Base-by-base conservation (phyloP, 2,113 vertebrate genomes). In the Stercorarius parasiticus region DNA sequence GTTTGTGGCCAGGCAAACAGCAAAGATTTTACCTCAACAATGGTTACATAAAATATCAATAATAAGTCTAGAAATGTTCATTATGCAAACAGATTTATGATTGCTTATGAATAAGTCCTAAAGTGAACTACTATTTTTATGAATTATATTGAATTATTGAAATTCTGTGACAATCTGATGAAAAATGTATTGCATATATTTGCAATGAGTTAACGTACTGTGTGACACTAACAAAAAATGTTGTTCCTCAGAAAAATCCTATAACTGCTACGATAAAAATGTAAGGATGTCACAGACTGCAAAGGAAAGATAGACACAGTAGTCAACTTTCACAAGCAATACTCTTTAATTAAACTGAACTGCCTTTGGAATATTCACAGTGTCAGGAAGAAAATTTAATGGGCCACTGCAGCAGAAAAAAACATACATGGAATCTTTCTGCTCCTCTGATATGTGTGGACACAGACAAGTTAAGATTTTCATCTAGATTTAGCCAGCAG, bases 141-240 rank as follows among this genome's bases (percentile, higher is more conserved):
- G 55, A 88, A 74, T 83, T 65, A 70, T 22, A 84, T 42, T 94
- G 62, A 85, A 82, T 90, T 95, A 85, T 64, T 93, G 40, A 95
- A 94, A 89, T 90, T 53, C 50, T 88, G 20, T 69, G 62, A 65
- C 49, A 76, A 53, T 61, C 81, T 79, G 52, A 82, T 89, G 45
- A 96, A 90, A 96, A 95, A 95, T 93, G 40, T 25, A 84, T 91
- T 82, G 50, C 66, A 50, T 66, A 34, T 73, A 82, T 80, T 70
- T 90, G 20, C 62, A 77, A 29, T 3, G 25, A 89, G 45, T 92
- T 95, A 76, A 27, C 49, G 23, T 56, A 72, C 36, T 74, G 32
- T 45, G 18, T 47, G 43, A 73, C 64, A 86, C n/a, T 73, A 86
- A 91, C 21, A 76, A 94, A 93, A 90, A 87, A 47, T 77, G 40